Conservation (phyloP, 2,113 vertebrate species). For the Xyrauchen texanus region DNA sequence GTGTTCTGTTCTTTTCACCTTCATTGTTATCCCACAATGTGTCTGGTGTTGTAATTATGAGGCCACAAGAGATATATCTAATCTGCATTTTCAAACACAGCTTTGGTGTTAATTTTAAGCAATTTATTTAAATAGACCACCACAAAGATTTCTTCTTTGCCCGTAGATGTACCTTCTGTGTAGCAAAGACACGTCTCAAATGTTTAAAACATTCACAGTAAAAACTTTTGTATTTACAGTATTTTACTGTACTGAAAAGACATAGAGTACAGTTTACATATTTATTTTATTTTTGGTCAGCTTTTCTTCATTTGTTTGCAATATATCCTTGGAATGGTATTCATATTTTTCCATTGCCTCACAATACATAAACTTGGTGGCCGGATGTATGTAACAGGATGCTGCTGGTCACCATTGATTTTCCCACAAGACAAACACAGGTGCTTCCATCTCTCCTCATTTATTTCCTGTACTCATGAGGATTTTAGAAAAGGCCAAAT, state of each 20-base stretch:
- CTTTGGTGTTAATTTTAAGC: background rate
- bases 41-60: background rate
- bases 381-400: conserved; percentile 64
- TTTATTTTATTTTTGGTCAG: background rate
- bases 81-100: conserved; percentile 17
- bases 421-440: conserved; percentile 70
- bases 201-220: too few species aligned
- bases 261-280: background rate
- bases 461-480: conserved; percentile 65
- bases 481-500: conserved; percentile 23
- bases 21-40: background rate
- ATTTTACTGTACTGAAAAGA: background rate
- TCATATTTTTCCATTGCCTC: conserved; percentile 51
- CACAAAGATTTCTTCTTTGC: background rate
- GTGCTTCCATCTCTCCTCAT: conserved; percentile 67
- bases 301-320: conserved; percentile 15
- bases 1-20: conserved; percentile 20
- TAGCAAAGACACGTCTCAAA: background rate
- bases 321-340: conserved; percentile 36
- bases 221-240: background rate
- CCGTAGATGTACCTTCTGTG: background rate
- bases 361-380: conserved; percentile 42
- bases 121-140: background rate
- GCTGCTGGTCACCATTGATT: conserved; percentile 63
- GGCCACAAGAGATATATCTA: conserved; percentile 10